Evolutionary conservation across 35 echinoderm and acorn worm genomes (phyloP).

Genomic region (Amphiura filiformis): DNA sequence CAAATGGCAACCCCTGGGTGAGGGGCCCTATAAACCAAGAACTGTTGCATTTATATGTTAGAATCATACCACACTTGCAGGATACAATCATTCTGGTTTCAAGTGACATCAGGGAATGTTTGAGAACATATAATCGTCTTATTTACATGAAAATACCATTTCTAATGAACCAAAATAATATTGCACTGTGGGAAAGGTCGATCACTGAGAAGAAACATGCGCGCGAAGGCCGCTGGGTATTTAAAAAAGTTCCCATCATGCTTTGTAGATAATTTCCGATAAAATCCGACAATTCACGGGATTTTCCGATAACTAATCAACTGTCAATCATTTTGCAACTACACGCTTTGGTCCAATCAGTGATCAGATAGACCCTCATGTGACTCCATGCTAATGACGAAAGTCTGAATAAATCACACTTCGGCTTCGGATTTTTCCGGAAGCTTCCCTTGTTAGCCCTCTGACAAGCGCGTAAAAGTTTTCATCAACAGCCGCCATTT

Average conservation of each 20-base stretch:
- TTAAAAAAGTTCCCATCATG: conserved; percentile 96
- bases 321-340: conserved; percentile 44
- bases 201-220: conserved; percentile 32
- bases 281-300: conserved; percentile 39
- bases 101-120: background rate
- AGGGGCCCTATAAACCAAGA: background rate
- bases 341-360: conserved; percentile 22
- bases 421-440: conserved; percentile 95
- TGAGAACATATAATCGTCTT: background rate
- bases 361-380: background rate
- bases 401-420: conserved; percentile 79
- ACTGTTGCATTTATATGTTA: background rate
- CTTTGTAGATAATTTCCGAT: conserved; percentile 67
- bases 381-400: conserved; percentile 79
- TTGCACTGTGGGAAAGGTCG: conserved; percentile 29
- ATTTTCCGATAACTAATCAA: conserved; percentile 54
- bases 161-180: background rate
- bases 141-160: background rate
- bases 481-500: conserved; percentile 99
- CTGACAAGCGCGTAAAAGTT: conserved; percentile 98
- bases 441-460: conserved; percentile 90
- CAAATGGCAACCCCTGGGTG: background rate
- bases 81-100: background rate
- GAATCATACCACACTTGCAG: background rate
- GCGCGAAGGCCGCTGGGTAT: conserved; percentile 95